These are phyloP conservation scores for Murina feae DNA, from an alignment of 2,113 vertebrate genomes.

Conservation along the genomic window DNA sequence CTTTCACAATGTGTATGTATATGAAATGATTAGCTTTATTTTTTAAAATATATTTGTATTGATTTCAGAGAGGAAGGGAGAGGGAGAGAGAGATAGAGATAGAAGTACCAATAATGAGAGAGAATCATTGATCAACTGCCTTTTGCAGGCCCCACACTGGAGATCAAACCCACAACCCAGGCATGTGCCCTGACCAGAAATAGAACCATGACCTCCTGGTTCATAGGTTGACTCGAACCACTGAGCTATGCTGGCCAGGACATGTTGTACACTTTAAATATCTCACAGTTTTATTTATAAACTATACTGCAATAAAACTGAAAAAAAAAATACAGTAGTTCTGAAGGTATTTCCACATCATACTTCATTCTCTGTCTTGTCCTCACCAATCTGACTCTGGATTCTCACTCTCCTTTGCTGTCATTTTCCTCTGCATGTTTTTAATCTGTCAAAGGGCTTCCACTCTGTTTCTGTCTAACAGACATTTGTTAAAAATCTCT, in stretches of 20 bases:
- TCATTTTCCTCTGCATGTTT: neutral
- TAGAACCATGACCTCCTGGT: too few relatives aligned
- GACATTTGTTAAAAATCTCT: neutral
- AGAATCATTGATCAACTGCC: too few relatives aligned
- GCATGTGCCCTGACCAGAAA: too few relatives aligned
- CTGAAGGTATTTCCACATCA: neutral
- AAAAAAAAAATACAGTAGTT: neutral
- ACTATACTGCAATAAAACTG: neutral
- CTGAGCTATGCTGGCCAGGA: too few relatives aligned
- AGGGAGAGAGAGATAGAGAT: too few relatives aligned
- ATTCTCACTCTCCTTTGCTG: neutral
- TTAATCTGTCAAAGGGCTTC: neutral
- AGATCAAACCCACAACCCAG: too few relatives aligned
- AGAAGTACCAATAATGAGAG: too few relatives aligned
- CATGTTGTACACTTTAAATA: neutral
- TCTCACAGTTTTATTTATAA: neutral
- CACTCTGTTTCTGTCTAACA: neutral
- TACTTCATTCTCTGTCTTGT: neutral
- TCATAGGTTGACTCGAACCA: too few relatives aligned
- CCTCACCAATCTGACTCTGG: neutral
- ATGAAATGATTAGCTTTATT: neutral
- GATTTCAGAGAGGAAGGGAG: too few relatives aligned
- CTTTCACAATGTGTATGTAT: neutral
- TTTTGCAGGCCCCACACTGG: too few relatives aligned
- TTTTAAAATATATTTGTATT: too few relatives aligned